phyloP scores from a whole-genome alignment of 2,113 vertebrate genomes.

The Muntiacus reevesi region DNA sequence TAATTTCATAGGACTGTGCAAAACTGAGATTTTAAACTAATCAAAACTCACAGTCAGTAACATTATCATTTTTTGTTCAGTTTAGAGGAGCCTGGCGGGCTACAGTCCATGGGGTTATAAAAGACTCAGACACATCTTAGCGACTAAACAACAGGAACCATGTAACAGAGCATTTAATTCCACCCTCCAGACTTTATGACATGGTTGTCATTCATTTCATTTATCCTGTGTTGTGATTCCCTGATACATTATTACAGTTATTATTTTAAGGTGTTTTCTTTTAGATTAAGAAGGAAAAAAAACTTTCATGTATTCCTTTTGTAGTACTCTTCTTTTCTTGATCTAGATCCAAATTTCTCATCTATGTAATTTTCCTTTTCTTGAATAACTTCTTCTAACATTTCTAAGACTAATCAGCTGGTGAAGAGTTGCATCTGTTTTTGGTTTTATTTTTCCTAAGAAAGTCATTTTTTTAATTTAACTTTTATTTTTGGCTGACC shows the following conservation, averaged over 20 bases:
- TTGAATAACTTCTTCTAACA: not conserved
- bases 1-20: not conserved
- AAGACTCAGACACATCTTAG: not conserved
- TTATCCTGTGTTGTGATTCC: not conserved
- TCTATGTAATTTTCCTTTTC: not conserved
- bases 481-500: not conserved
- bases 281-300: not conserved
- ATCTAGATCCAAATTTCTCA: not conserved
- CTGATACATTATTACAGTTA: not conserved
- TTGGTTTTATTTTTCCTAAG: not conserved
- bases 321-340: not conserved
- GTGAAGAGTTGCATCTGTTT: not conserved
- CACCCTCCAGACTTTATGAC: not conserved
- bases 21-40: not conserved
- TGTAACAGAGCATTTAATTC: not conserved
- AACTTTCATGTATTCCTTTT: not conserved
- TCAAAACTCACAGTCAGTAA: not conserved
- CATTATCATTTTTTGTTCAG: not conserved
- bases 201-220: not conserved
- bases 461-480: not conserved
- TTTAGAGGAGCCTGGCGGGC: not conserved
- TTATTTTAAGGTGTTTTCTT: not conserved
- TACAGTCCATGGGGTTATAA: not conserved
- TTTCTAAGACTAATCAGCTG: not conserved
- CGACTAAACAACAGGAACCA: not conserved